Conservation (phyloP, 2,797 vertebrate species). For the Erpetoichthys calabaricus region DNA sequence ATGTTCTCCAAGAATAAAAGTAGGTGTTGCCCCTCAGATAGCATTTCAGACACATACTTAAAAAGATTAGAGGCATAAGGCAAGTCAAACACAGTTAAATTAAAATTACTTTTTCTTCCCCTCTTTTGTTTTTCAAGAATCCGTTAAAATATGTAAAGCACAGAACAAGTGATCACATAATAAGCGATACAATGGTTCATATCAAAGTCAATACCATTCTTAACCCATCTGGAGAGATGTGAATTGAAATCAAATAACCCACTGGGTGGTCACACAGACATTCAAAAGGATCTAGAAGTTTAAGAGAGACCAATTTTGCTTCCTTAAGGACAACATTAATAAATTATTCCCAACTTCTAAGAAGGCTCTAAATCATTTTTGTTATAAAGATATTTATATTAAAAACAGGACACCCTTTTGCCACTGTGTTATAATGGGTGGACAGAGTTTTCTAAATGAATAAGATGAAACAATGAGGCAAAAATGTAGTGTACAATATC, state of each 20-base stretch:
- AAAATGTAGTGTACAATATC: no score
- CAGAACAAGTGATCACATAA: not conserved
- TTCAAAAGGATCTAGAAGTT: no score
- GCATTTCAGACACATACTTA: slow-evolving; percentile 62
- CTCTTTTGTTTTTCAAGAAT: not conserved
- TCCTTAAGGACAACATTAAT: no score
- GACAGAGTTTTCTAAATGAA: no score
- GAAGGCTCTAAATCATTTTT: no score
- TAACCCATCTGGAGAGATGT: not conserved
- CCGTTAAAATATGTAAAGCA: not conserved
- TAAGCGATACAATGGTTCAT: not conserved
- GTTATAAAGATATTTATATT: no score
- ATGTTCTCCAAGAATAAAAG: slow-evolving; percentile 60
- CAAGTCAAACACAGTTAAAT: not conserved
- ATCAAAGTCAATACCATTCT: not conserved
- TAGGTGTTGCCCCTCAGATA: slow-evolving; percentile 55
- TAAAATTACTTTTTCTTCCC: not conserved
- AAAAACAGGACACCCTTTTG: no score
- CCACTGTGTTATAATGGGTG: no score
- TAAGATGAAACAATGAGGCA: no score
- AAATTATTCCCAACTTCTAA: no score
- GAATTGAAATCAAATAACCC: not conserved
- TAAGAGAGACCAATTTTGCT: no score
- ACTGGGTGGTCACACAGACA: not conserved
- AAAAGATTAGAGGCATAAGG: not conserved